Base-by-base conservation (phyloP, 2,888 invertebrate genomes). In the Eremobia ochroleuca region DNA sequence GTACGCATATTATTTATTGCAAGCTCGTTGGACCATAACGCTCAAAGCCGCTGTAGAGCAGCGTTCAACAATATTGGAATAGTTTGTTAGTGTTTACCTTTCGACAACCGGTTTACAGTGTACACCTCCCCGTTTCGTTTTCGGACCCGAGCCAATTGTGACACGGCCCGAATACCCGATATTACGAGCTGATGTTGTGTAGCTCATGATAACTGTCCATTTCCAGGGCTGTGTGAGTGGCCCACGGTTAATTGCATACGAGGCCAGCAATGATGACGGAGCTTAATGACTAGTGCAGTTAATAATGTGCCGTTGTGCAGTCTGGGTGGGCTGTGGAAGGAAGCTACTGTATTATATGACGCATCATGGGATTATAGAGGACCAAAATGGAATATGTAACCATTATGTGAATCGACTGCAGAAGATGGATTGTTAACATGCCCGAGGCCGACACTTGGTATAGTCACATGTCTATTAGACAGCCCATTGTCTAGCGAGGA, bases 11-110 rank as follows among this genome's bases (percentile, higher is more conserved):
- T 93, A 94, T 94, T 93, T 93, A 93, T 92, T 91, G 90, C 90
- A 88, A 89, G 90, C 87, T 87, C 93, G 89, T 89, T 91, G 91
- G 92, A 90, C 92, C 93, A 92, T 92, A 90, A 87, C 86, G 87
- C 84, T 87, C 86, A 90, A 92, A 91, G 91, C 92, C 88, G 89
- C 90, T 88, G 91, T 91, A 88, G 86, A 90, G 87, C 86, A 87
- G 87, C 91, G 92, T 91, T 90, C 91, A 90, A 91, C 94, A 92
- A 93, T 94, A 94, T 94, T 94, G 94, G 90, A 93, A 93, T 93
- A 92, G 92, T 93, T 93, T 93, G 92, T 94, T 93, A 92, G 91
- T 94, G 87, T 94, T 94, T 94, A 93, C 93, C 89, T 93, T 92
- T 91, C 92, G 86, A 91, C 91, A 89, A 89, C 81, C 87, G 85